Evolutionary conservation across 2,888 invertebrate genomes (phyloP).

Genomic region (Didymodactylos carnosus): DNA sequence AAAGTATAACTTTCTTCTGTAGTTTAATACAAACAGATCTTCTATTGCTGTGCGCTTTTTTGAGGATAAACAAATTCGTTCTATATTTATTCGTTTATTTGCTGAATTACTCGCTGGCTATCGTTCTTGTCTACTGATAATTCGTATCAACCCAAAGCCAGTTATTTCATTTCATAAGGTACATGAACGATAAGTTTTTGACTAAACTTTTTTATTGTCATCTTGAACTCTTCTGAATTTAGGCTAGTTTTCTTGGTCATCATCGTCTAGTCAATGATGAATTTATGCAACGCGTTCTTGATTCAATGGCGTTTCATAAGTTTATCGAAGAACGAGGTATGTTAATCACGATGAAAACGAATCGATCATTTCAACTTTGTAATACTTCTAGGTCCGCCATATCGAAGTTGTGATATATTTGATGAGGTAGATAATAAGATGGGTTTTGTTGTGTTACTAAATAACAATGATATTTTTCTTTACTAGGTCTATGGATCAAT

Average conservation of each 20-base stretch:
- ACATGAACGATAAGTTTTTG: too few relatives aligned
- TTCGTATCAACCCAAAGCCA: slow-evolving; percentile 78
- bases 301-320: slow-evolving; percentile 89
- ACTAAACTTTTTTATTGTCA: too few relatives aligned
- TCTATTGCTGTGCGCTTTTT: too few relatives aligned
- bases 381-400: too few relatives aligned
- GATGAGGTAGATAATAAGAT: too few relatives aligned
- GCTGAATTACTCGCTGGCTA: slow-evolving; percentile 78
- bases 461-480: too few relatives aligned
- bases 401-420: slow-evolving; percentile 75
- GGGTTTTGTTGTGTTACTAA: too few relatives aligned
- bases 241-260: slow-evolving; percentile 54
- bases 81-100: slow-evolving; percentile 79
- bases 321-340: slow-evolving; percentile 73
- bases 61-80: slow-evolving; percentile 45
- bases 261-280: slow-evolving; percentile 70
- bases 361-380: too few relatives aligned
- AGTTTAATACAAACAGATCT: too few relatives aligned
- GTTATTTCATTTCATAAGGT: slow-evolving; percentile 79
- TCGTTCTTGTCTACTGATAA: slow-evolving; percentile 61
- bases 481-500: slow-evolving; percentile 32
- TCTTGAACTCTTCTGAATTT: too few relatives aligned
- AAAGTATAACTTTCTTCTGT: too few relatives aligned
- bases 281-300: slow-evolving; percentile 66
- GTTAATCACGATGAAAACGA: too few relatives aligned